Base-by-base conservation (phyloP, 2,888 invertebrate species). In the Chalcis sispes region DNA sequence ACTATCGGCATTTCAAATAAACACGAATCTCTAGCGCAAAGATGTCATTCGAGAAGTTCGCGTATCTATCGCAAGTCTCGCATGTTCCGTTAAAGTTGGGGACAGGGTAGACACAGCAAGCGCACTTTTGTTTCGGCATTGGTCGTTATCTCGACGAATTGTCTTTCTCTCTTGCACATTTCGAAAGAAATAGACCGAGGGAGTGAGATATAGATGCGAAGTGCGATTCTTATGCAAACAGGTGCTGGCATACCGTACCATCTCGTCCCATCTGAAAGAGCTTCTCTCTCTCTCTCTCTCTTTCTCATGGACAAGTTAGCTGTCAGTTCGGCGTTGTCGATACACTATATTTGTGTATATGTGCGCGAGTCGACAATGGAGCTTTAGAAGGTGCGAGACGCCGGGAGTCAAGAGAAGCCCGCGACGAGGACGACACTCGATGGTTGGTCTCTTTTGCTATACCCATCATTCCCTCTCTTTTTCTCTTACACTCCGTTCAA, bases 261-360 rank as follows among this genome's bases (percentile, higher is more conserved):
- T 48, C 5, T 52, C 32, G 54, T 42, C 59, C 67, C 72, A 77
- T 79, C 77, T 79, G 79, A 79, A 82, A 79, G 69, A 72, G 27
- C 13, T 42, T 32, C 50, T 29, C 62, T 29, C 32, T 58, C 32
- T 15, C 23, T 65, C 48, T 46, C 18, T 52, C 48, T 32, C 32
- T 25, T 20, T 59, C 15, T 15, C n/a, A 20, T 18, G n/a, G n/a
- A n/a, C n/a, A n/a, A n/a, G n/a, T n/a, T n/a, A 23, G 20, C 15
- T 13, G 42, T 42, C 42, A 42, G 42, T 42, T 8, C 13, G 15
- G 40, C 40, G n/a, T 32, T 40, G 29, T 10, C 65, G 72, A 72
- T 72, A 66, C 40, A 65, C 42, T 56, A 36, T 40, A 13, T 29
- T 15, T 25, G 20, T 5, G 20, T 18, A 29, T 1, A 18, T 23